Evolutionary conservation across 1,140 invertebrate species (phyloP), one percentile per base, ranked within the genome.

Genomic region (Heliconius melpomene): DNA sequence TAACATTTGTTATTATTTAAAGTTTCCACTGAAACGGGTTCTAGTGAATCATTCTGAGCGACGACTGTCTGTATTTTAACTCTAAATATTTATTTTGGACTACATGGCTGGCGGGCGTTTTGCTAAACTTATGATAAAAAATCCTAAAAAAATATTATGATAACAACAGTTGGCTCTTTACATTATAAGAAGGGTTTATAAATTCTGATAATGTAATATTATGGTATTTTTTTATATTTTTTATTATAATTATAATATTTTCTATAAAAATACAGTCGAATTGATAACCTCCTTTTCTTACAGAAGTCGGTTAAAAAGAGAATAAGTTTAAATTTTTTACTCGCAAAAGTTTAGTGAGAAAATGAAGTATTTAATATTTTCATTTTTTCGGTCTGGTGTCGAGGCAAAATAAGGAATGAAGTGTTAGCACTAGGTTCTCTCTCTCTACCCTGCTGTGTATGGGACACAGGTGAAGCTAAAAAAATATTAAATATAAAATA

Each of bases 61-160:
- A 13, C 60, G 23, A 29, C 60, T 66, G 60, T 66, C 60, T 66
- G 60, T 32, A 76, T 76, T 70, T 76, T 76, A 20, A 50, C 26
- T 76, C 3, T 38, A 76, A 76, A 70, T 76, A 70, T 76, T 76
- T 76, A 70, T 76, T 71, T 76, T 70, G 75, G 75, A n/a, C 29
- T 29, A 52, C 36, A 57, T 38, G 9, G 29, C 74, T 38, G 52
- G 74, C 32, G 26, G 54, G 57, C 74, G 54, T 75, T 75, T 36
- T 60, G 54, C 52, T 66, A 13, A 66, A 23, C 23, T 66, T n/a
- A 66, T 66, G 57, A 29, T 66, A 66, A 66, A 66, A 66, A 13
- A 1, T 29, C 26, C 26, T 66, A 66, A 66, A 66, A 26, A 66
- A 66, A 66, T 2, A 66, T 26, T 66, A 16, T 29, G 23, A 66